phyloP scores from a whole-genome alignment of 2,797 vertebrate species.

The Argyrosomus regius region DNA sequence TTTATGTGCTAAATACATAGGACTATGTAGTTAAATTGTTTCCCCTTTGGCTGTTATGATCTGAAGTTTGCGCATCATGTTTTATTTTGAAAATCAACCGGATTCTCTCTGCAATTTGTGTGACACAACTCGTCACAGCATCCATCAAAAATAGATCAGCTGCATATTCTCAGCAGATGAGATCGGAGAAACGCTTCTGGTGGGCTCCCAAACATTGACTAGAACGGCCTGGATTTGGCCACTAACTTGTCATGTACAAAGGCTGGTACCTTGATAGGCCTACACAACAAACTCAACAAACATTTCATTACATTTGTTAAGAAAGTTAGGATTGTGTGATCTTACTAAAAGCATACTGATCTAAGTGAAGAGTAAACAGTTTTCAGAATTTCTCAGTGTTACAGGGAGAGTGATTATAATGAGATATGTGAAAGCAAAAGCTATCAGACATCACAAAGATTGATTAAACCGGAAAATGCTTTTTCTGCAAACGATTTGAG shows the following conservation, averaged over 20 bases:
- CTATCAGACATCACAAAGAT: conserved; percentile 39
- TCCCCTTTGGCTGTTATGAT: too few species aligned
- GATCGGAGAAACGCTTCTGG: too few species aligned
- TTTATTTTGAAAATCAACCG: too few species aligned
- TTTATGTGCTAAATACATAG: too few species aligned
- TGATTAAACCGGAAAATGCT: conserved; percentile 48
- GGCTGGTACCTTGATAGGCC: not conserved
- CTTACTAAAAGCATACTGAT: not conserved
- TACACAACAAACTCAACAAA: not conserved
- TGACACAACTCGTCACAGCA: too few species aligned
- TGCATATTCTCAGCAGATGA: too few species aligned
- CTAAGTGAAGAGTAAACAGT: conserved; percentile 14
- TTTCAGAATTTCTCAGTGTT: conserved; percentile 10
- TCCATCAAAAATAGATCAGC: too few species aligned
- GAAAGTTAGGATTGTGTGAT: not conserved
- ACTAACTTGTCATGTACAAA: not conserved
- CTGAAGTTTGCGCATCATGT: too few species aligned
- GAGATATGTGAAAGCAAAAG: conserved; percentile 41
- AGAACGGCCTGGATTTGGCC: too few species aligned
- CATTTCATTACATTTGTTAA: conserved; percentile 7
- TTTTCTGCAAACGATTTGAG: conserved; percentile 26
- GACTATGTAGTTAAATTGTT: too few species aligned
- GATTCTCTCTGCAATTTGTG: too few species aligned
- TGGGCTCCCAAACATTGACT: too few species aligned
- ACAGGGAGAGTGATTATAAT: conserved; percentile 29